phyloP scores from a whole-genome alignment of 2,888 invertebrate species.

The Chloromyia formosa region DNA sequence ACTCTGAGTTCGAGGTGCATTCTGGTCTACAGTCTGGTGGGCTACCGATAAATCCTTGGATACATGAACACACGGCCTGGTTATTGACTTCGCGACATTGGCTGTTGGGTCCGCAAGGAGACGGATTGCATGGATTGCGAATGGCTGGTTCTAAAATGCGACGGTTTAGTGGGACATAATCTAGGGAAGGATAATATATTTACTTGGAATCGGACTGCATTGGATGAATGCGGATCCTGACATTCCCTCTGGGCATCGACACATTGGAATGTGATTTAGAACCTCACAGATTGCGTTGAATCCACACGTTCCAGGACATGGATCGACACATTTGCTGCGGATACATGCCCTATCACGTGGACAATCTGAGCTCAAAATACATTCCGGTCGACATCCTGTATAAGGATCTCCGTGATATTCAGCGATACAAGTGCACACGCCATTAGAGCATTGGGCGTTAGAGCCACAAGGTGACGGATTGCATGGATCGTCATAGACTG shows the following conservation, averaged over 20 bases:
- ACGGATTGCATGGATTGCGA: slow-evolving; percentile 72
- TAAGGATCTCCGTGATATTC: slow-evolving; percentile 83
- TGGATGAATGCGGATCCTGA: slow-evolving; percentile 78
- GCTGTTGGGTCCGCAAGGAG: slow-evolving; percentile 83
- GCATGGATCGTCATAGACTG: slow-evolving; percentile 68
- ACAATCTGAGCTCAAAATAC: slow-evolving; percentile 78
- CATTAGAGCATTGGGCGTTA: slow-evolving; percentile 72
- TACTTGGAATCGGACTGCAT: slow-evolving; percentile 66
- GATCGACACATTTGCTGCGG: slow-evolving; percentile 76
- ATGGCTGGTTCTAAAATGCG: slow-evolving; percentile 60
- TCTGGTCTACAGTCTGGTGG: slow-evolving; percentile 83
- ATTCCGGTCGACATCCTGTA: slow-evolving; percentile 79
- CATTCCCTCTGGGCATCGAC: slow-evolving; percentile 72
- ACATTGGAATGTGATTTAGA: slow-evolving; percentile 79
- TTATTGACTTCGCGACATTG: slow-evolving; percentile 78
- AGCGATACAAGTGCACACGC: slow-evolving; percentile 75
- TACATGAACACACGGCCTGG: slow-evolving; percentile 77
- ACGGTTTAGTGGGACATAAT: neutral
- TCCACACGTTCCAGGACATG: slow-evolving; percentile 81
- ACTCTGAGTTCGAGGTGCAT: slow-evolving; percentile 79
- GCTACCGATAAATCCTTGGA: slow-evolving; percentile 75
- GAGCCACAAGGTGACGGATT: slow-evolving; percentile 76
- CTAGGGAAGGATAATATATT: neutral
- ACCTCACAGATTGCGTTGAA: slow-evolving; percentile 77
- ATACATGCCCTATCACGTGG: slow-evolving; percentile 73